Evolutionary conservation across 2,113 vertebrate species (phyloP), one percentile per base, ranked within the genome.

Genomic region (Gobius niger): DNA sequence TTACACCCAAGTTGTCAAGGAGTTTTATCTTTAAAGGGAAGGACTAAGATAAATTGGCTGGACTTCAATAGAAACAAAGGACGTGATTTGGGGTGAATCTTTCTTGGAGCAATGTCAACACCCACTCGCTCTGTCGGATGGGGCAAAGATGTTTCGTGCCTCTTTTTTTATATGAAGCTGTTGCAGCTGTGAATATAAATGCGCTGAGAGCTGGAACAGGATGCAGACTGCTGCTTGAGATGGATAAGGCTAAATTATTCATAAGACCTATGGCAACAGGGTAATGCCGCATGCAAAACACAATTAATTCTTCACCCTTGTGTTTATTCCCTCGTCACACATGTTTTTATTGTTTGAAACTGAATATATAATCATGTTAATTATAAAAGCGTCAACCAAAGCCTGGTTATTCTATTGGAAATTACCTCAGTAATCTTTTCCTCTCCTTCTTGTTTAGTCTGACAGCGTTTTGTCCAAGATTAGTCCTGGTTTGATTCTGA

Each of bases 241-340:
- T 60, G 78, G 82, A 79, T 61, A 4, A 57, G 46, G n/a, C 68
- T 89, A 79, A 87, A 85, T 86, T 65, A 86, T 85, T 70, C 12
- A 85, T 73, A 34, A 76, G 67, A 6, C 78, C 69, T 59, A 81
- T 76, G 60, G 68, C 70, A 50, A 72, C 47, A 64, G 75, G 80
- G 76, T 75, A 77, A 84, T 75, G 69, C 67, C 42, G 63, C 50
- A n/a, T 49, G 77, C 66, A 67, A 47, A 66, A 60, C 46, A 19
- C 60, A 5, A n/a, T 47, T 52, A 1, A 63, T n/a, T 42, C 19
- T 7, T 14, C 40, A 34, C 15, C 60, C 63, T 61, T 19, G 6
- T 34, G 41, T 50, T 18, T 63, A 34, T 42, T 7, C 47, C 6
- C 44, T 67, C 46, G 4, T 7, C 9, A 9, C 7, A 7, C 65